Percentiles rank a stretch among this genome's conserved stretches.
Evolutionary conservation across 2,113 vertebrate species (phyloP).

Genomic region (Nyctibius bracteatus): DNA sequence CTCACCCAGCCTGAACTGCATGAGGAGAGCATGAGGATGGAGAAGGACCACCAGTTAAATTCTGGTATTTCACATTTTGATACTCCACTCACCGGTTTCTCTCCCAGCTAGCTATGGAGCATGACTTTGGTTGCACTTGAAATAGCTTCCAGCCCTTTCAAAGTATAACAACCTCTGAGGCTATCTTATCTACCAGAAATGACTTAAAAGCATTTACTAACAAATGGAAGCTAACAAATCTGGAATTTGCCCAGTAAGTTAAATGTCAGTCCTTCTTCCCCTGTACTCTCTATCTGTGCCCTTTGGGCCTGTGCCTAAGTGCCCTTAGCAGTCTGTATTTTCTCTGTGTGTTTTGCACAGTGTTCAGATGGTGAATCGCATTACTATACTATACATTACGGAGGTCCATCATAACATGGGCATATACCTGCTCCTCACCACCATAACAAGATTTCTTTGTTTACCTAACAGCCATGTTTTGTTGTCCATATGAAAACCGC

Average conservation of each 20-base stretch:
- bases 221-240: background rate
- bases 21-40: background rate
- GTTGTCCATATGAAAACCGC: background rate
- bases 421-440: background rate
- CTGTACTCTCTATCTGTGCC: background rate
- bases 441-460: background rate
- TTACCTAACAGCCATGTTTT: background rate
- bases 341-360: background rate
- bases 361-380: background rate
- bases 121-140: background rate
- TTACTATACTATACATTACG: background rate
- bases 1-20: background rate
- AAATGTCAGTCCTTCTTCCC: background rate
- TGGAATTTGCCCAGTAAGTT: background rate
- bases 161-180: background rate
- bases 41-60: background rate
- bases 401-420: background rate
- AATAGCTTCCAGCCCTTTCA: background rate
- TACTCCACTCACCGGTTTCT: background rate
- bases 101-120: background rate
- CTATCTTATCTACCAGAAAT: background rate
- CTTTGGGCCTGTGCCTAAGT: background rate
- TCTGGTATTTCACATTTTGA: background rate
- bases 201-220: background rate
- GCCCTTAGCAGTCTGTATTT: background rate